Evolutionary conservation across 2,113 vertebrate genomes (phyloP).

Genomic region (Dermatemys mawii): DNA sequence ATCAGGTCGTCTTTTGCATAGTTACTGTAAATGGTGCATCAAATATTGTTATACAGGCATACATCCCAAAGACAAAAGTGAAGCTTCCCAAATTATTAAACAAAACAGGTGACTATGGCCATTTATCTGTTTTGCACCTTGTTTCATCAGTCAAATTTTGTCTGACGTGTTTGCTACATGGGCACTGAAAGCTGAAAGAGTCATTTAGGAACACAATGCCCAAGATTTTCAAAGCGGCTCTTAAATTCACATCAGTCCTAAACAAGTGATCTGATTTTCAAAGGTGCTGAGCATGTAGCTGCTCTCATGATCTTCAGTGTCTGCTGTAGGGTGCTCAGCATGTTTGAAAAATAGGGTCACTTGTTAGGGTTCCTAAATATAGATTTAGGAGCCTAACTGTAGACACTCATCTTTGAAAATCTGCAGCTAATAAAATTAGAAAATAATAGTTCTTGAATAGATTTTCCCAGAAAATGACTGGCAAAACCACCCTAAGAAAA

Average conservation of each 20-base stretch:
- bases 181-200: background rate
- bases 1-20: background rate
- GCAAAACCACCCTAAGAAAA: too few species aligned
- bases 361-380: background rate
- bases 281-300: background rate
- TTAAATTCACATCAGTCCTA: background rate
- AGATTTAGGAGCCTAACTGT: background rate
- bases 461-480: too few species aligned
- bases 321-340: background rate
- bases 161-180: background rate
- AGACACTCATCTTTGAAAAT: background rate
- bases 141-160: background rate
- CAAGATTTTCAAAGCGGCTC: background rate
- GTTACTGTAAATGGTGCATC: background rate
- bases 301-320: background rate
- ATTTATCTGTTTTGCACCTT: background rate
- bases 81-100: background rate
- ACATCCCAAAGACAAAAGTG: background rate
- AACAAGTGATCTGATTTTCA: background rate
- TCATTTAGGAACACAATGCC: background rate
- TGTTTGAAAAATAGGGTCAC: background rate
- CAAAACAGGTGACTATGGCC: background rate
- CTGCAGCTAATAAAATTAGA: background rate
- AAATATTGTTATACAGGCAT: background rate
- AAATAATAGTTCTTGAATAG: too few species aligned